Evolutionary conservation across 2,797 vertebrate species (phyloP), one percentile per base, ranked within the genome.

Genomic region (Acanthurus lineatus): DNA sequence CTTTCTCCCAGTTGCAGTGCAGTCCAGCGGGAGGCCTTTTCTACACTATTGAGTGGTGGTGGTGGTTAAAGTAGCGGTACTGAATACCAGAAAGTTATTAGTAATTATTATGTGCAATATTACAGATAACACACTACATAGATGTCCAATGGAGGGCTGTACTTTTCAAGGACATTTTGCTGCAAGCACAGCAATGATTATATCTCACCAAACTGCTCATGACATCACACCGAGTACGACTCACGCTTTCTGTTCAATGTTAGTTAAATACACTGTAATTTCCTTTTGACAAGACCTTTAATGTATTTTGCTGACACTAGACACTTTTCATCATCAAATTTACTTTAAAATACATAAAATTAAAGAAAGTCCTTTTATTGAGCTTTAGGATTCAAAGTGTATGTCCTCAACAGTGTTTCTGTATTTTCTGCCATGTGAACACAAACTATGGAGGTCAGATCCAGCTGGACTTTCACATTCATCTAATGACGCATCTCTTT

Each of bases 21-120:
- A 83, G 67, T 83, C 60, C 73, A 72, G 45, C 61, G 75, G 82
- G 88, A 87, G 85, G 61, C 72, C 75, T 86, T 81, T 74, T 81
- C 77, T 69, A 60, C 17, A 9, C 69, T 56, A 45, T 38, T 75
- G 35, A 83, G 69, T 4, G 14, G 51, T 44, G 60, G 61, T 76
- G 14, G 51, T 44, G 60, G 61, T 76, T 82, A 81, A 73, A 58
- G 67, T 62, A 44, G 49, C 12, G 16, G 72, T 87, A 77, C 74
- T 81, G 32, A 42, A 81, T 73, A 79, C 69, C 70, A 77, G 69
- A 83, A 56, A 71, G 49, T 84, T 58, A 67, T 76, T 75, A 71
- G 65, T 86, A 61, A 51, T 71, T 70, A 73, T 85, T 82, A 86
- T 89, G 94, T 95, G 93, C 93, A 94, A 95, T 95, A 95, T 89